Evolutionary conservation across 2,888 invertebrate genomes (phyloP).

Genomic region (Limnephilus rhombicus): DNA sequence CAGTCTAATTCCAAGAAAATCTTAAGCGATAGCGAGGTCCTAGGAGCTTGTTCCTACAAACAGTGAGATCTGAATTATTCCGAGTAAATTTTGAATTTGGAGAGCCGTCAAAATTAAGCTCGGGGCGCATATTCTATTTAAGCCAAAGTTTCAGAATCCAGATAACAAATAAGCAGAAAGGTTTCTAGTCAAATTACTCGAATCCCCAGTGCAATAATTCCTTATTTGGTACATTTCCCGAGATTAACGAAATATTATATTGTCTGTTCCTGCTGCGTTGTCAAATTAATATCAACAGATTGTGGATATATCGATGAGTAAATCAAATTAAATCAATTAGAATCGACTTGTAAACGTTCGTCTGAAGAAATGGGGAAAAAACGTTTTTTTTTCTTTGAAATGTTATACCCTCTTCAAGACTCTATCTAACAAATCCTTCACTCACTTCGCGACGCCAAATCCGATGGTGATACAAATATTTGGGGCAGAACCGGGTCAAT

Average conservation of each 20-base stretch:
- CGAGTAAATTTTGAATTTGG: neutral
- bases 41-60: neutral
- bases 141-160: conserved; percentile 10
- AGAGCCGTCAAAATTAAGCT: neutral
- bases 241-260: neutral
- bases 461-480: neutral
- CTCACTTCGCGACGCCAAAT: neutral
- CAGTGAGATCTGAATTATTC: neutral
- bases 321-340: neutral
- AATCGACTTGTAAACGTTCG: neutral
- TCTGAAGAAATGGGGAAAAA: neutral
- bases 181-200: conserved; percentile 10
- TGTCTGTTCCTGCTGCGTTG: neutral
- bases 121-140: conserved; percentile 19
- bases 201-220: neutral
- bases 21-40: neutral
- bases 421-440: neutral
- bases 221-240: neutral
- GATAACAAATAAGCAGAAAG: conserved; percentile 9
- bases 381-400: neutral
- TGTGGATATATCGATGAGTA: neutral
- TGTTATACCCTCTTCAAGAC: neutral
- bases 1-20: neutral
- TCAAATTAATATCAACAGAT: neutral
- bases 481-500: neutral